Conservation (phyloP, 2,888 invertebrate species). For the Lasioglossum vierecki region DNA sequence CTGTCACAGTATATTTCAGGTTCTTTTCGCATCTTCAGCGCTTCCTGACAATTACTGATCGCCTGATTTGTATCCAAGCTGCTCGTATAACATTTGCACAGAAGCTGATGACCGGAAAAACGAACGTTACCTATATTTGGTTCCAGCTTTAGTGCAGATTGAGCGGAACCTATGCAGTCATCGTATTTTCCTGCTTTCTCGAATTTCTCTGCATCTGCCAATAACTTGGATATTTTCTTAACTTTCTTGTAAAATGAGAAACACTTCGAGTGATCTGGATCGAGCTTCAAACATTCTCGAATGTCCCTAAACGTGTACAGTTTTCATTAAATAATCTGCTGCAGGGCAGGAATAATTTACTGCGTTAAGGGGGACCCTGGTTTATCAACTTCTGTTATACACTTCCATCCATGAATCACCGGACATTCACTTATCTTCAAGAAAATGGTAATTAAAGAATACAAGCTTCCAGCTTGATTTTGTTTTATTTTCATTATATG, state of each 20-base stretch:
- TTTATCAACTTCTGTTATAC: not conserved
- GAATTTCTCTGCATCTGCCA: conserved; percentile 88
- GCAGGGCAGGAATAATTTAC: not conserved
- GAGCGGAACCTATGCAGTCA: conserved; percentile 89
- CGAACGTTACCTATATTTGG: conserved; percentile 89
- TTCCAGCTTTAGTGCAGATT: conserved; percentile 89
- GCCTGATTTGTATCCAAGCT: conserved; percentile 91
- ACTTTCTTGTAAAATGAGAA: conserved; percentile 98
- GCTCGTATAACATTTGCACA: conserved; percentile 92
- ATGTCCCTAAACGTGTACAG: conserved; percentile 88
- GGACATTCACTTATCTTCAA: too few relatives aligned
- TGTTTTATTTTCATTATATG: too few relatives aligned
- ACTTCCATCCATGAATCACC: too few relatives aligned
- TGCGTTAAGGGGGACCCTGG: not conserved
- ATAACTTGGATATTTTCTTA: conserved; percentile 94
- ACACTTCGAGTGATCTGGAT: conserved; percentile 98
- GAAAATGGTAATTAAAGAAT: too few relatives aligned
- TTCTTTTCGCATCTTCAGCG: conserved; percentile 91
- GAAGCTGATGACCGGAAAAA: conserved; percentile 90
- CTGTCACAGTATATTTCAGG: conserved; percentile 93
- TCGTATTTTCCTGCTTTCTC: conserved; percentile 87
- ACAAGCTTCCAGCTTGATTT: too few relatives aligned
- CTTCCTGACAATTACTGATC: conserved; percentile 90
- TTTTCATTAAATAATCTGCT: not conserved
- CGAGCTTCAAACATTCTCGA: conserved; percentile 97